These are phyloP conservation scores for Trichomalopsis sarcophagae DNA, from an alignment of 1,140 invertebrate species.

Conservation along the genomic window DNA sequence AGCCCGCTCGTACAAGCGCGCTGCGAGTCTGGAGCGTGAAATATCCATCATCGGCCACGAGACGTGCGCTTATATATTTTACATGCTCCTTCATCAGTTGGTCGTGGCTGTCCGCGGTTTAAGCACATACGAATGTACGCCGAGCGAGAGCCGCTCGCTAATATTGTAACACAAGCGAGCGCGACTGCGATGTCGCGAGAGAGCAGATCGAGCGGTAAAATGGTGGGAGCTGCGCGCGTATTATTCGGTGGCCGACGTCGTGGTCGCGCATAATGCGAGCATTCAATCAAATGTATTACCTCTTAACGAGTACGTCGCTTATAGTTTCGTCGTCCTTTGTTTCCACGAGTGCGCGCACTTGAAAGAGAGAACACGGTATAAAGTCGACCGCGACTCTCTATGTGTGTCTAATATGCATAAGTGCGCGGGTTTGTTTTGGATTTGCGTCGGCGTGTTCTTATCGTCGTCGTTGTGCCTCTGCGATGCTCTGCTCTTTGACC, in stretches of 20 bases:
- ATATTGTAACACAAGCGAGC: no score
- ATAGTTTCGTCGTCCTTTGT: conserved; percentile 9
- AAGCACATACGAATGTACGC: no score
- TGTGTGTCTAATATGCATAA: not conserved
- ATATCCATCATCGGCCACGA: no score
- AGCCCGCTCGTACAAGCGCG: no score
- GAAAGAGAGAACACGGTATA: not conserved
- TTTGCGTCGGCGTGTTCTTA: not conserved
- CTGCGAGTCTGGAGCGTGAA: no score
- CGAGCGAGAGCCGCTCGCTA: no score
- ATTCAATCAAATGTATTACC: conserved; percentile 22
- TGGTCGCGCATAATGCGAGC: not conserved
- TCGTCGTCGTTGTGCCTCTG: not conserved
- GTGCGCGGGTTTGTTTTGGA: not conserved
- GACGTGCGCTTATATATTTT: no score
- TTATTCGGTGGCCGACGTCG: no score
- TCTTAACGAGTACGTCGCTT: not conserved
- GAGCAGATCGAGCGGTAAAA: not conserved
- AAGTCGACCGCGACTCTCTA: not conserved
- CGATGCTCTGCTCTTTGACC: not conserved
- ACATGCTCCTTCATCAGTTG: no score
- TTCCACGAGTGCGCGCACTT: not conserved
- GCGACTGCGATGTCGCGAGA: not conserved
- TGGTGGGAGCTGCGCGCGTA: not conserved
- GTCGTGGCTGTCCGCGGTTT: no score